phyloP scores from a whole-genome alignment of 2,888 invertebrate species.

The Drosophila dives region DNA sequence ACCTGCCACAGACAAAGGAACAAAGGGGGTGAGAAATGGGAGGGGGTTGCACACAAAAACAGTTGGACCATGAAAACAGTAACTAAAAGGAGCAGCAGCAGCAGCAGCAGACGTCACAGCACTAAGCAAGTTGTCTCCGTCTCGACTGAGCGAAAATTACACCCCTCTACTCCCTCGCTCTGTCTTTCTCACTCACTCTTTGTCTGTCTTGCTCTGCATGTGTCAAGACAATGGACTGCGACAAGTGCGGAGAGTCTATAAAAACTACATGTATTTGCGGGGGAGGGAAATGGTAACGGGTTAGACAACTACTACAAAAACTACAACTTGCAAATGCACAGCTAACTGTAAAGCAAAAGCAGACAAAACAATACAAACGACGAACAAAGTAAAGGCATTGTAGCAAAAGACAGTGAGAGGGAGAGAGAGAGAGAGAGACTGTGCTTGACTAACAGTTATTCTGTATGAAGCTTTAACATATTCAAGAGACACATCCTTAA shows the following conservation, averaged over 20 bases:
- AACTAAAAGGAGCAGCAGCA: constrained; percentile 58
- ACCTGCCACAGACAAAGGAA: constrained; percentile 48
- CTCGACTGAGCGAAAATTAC: not conserved
- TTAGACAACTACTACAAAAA: constrained; percentile 45
- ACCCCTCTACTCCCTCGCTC: not conserved
- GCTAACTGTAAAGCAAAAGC: constrained; percentile 36
- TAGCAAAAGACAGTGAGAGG: accelerated
- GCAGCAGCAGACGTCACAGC: constrained; percentile 46
- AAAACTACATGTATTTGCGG: constrained; percentile 59
- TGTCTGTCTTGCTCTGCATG: constrained; percentile 4
- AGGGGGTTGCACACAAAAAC: constrained; percentile 26
- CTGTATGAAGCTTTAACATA: not conserved
- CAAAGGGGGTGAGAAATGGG: not conserved
- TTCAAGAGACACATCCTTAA: not conserved
- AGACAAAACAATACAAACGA: constrained; percentile 31
- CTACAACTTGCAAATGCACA: constrained; percentile 79
- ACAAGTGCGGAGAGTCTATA: constrained; percentile 74
- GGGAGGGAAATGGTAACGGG: not conserved
- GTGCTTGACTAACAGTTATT: not conserved
- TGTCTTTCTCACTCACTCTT: not conserved
- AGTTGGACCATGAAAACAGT: constrained; percentile 63
- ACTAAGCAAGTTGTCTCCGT: constrained; percentile 53
- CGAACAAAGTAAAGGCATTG: constrained; percentile 14
- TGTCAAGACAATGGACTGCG: constrained; percentile 74
- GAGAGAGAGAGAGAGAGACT: too few relatives aligned